Percentiles rank a stretch among this genome's conserved stretches.
These are phyloP conservation scores for Ceuthmochares aereus DNA, from an alignment of 2,113 vertebrate species.

Conservation along the genomic window DNA sequence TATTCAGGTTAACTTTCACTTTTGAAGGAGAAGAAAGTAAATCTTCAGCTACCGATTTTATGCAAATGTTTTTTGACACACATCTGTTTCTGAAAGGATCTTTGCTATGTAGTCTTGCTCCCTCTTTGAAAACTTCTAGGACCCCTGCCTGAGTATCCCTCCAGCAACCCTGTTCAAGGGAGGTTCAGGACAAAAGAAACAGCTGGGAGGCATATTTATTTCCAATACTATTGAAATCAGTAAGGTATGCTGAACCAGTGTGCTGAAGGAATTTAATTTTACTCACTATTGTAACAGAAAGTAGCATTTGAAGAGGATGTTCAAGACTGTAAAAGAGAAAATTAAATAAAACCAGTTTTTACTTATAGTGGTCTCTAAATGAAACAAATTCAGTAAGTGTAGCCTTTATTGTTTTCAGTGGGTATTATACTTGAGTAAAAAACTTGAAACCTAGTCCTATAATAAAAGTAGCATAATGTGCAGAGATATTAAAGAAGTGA, in stretches of 20 bases:
- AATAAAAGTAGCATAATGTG: conserved; percentile 42
- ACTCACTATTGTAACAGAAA: neutral
- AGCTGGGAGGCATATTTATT: neutral
- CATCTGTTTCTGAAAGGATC: neutral
- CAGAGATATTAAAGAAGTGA: conserved; percentile 27
- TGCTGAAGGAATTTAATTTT: conserved; percentile 35
- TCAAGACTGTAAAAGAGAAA: conserved; percentile 27
- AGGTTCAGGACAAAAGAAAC: neutral
- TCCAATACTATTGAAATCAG: neutral
- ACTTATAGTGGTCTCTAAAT: conserved; percentile 40
- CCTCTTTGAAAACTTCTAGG: neutral
- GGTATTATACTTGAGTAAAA: conserved; percentile 41
- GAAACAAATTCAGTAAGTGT: conserved; percentile 44
- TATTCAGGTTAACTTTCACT: neutral
- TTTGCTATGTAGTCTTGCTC: neutral
- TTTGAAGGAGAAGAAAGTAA: conserved; percentile 8
- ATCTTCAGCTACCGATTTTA: conserved; percentile 14
- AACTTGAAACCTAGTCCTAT: neutral
- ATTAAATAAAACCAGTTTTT: conserved; percentile 65
- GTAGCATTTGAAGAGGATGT: neutral
- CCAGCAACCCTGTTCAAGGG: neutral
- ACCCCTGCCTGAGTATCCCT: neutral
- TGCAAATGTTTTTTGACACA: neutral
- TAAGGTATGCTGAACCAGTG: neutral
- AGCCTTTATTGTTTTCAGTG: conserved; percentile 58